Conservation (phyloP, 2,797 vertebrate genomes). For the Pangasius macronema region DNA sequence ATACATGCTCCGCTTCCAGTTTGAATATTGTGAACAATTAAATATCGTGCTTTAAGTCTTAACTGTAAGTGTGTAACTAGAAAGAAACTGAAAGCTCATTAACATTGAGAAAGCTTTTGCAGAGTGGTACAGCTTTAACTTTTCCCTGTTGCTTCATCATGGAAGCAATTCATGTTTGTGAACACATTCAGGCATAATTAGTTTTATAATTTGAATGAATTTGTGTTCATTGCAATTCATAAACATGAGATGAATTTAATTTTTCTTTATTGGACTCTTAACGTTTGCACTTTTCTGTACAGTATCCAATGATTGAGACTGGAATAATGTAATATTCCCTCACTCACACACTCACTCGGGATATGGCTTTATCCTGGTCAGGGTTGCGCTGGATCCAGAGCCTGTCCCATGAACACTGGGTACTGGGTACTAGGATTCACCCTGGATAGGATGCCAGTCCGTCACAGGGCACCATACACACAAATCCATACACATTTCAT, state of each 20-base stretch:
- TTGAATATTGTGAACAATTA: not conserved
- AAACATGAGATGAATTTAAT: not conserved
- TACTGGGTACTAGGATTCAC: too few species aligned
- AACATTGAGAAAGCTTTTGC: not conserved
- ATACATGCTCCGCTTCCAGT: slow-evolving; percentile 9
- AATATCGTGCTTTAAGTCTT: slow-evolving; percentile 1
- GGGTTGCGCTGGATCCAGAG: not conserved
- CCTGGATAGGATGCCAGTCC: not conserved
- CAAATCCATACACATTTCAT: not conserved
- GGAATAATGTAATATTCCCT: not conserved
- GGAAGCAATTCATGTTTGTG: not conserved
- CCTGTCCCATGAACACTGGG: not conserved
- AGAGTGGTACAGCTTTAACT: not conserved
- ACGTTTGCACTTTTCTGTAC: not conserved
- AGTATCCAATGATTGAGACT: not conserved
- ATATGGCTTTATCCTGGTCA: not conserved
- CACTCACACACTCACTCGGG: not conserved
- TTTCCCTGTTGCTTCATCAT: not conserved
- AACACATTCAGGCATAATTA: not conserved
- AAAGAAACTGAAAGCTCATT: not conserved
- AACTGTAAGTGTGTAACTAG: not conserved
- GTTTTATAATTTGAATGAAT: slow-evolving; percentile 1
- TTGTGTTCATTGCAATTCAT: slow-evolving; percentile 6
- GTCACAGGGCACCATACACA: not conserved
- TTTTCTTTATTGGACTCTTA: not conserved